Percentiles rank a stretch among this genome's conserved stretches.
Conservation (phyloP, 1,140 invertebrate species). For the Plectrocnemia conspersa region DNA sequence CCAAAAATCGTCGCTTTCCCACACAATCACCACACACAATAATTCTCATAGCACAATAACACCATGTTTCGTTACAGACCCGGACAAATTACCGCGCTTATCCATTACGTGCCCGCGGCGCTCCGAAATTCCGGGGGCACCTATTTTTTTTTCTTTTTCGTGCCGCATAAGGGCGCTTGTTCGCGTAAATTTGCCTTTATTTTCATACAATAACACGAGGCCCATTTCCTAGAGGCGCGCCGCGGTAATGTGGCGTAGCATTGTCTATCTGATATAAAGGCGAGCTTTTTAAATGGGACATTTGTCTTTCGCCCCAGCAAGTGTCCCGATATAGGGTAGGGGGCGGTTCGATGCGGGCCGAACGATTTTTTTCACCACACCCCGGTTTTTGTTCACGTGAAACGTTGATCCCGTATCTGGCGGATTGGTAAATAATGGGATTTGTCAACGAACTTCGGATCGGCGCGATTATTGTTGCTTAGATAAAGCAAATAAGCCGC, state of each 20-base stretch:
- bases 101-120: no score
- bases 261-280: constrained; percentile 14
- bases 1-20: no score
- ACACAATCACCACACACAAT: no score
- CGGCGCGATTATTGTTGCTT: constrained; percentile 18
- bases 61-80: no score
- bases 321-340: background rate
- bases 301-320: constrained; percentile 8
- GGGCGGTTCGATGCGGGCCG: background rate
- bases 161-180: no score
- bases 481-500: constrained; percentile 16
- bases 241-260: constrained; percentile 12
- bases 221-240: no score
- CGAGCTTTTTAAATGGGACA: constrained; percentile 16
- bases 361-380: constrained; percentile 5
- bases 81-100: no score
- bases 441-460: constrained; percentile 23
- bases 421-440: constrained; percentile 24
- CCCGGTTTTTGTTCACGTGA: constrained; percentile 18
- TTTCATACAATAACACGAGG: no score
- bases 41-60: no score
- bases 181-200: no score
- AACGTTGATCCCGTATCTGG: constrained; percentile 21
- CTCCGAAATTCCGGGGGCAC: no score
- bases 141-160: no score